Evolutionary conservation across 2,888 invertebrate genomes (phyloP).

Genomic region (Punctoribates punctum): DNA sequence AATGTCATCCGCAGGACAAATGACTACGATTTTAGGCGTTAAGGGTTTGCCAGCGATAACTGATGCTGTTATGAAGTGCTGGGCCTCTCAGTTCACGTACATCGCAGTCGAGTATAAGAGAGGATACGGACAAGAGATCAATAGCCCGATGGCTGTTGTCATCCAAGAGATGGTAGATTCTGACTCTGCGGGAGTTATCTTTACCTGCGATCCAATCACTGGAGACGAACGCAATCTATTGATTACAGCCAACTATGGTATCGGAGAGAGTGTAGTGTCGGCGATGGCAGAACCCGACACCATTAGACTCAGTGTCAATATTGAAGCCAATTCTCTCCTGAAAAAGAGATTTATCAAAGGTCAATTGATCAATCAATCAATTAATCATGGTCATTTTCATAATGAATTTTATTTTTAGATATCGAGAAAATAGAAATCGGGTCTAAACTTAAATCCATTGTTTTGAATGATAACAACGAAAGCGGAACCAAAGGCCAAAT

Average conservation of each 20-base stretch:
- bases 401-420: too few relatives aligned
- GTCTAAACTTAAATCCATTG: neutral
- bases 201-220: slow-evolving; percentile 71
- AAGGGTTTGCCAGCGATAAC: neutral
- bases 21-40: slow-evolving; percentile 27
- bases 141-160: slow-evolving; percentile 70
- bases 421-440: slow-evolving; percentile 28
- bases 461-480: neutral
- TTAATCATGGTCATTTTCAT: too few relatives aligned
- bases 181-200: slow-evolving; percentile 68
- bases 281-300: slow-evolving; percentile 73
- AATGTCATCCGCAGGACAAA: slow-evolving; percentile 37
- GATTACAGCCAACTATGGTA: slow-evolving; percentile 74
- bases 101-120: slow-evolving; percentile 74
- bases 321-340: slow-evolving; percentile 25
- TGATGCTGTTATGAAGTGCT: slow-evolving; percentile 34
- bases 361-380: too few relatives aligned
- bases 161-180: slow-evolving; percentile 71
- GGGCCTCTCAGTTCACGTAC: slow-evolving; percentile 68
- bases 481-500: neutral
- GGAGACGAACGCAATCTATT: slow-evolving; percentile 66
- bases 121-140: slow-evolving; percentile 68
- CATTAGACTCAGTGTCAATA: slow-evolving; percentile 52
- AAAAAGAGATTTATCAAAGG: too few relatives aligned
- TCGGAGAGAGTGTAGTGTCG: slow-evolving; percentile 69